Conservation (phyloP, 2,888 invertebrate genomes). For the Operophtera brumata region DNA sequence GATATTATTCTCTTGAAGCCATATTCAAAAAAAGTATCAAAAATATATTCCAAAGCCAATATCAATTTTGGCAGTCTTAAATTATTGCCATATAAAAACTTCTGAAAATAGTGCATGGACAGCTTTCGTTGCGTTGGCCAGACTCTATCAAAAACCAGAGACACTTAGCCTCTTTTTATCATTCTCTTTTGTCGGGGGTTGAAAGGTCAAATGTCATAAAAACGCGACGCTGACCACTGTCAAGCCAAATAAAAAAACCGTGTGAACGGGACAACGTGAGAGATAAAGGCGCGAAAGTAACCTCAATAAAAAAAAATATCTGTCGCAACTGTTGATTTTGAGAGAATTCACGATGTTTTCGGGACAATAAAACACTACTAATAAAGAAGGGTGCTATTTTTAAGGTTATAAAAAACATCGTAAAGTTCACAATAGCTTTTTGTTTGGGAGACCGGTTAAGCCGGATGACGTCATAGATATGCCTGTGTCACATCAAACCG, state of each 20-base stretch:
- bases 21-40: no score
- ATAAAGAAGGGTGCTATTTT: constrained; percentile 39
- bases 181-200: no score
- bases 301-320: constrained; percentile 8
- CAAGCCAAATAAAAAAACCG: constrained; percentile 5
- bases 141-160: no score
- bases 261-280: neutral
- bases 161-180: neutral
- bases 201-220: neutral
- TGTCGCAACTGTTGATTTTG: constrained; percentile 15
- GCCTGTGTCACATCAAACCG: neutral
- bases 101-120: no score
- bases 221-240: constrained; percentile 1
- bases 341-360: constrained; percentile 9
- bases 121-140: no score
- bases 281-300: constrained; percentile 14
- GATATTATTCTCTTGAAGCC: no score
- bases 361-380: constrained; percentile 42
- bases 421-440: constrained; percentile 20
- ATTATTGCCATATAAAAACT: no score
- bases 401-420: constrained; percentile 27
- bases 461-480: constrained; percentile 40
- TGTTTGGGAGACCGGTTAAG: constrained; percentile 6
- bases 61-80: no score
- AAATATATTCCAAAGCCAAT: no score